Conservation (phyloP, 2,888 invertebrate genomes). For the Polyploca ridens region DNA sequence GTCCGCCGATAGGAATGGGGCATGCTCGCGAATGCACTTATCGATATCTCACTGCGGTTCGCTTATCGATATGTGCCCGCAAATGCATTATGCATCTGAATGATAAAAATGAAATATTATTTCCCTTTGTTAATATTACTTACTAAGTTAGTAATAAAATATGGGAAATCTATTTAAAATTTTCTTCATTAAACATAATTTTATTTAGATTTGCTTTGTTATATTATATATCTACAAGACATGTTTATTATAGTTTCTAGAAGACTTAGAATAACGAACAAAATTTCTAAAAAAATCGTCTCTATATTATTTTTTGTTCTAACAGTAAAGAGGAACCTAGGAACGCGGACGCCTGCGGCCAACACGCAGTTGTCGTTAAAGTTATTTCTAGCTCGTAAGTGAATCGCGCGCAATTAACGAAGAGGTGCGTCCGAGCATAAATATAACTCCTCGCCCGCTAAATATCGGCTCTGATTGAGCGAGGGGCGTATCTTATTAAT, state of each 20-base stretch:
- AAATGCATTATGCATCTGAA: conserved; percentile 61
- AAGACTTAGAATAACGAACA: too few species aligned
- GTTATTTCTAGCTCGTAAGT: conserved; percentile 66
- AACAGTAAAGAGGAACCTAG: conserved; percentile 29
- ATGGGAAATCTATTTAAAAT: conserved; percentile 20
- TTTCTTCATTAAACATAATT: not conserved
- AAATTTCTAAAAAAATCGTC: not conserved
- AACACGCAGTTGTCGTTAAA: conserved; percentile 61
- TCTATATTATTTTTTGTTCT: not conserved
- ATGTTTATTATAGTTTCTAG: too few species aligned
- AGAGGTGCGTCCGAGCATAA: conserved; percentile 73
- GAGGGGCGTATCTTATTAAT: conserved; percentile 79
- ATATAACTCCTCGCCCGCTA: conserved; percentile 69
- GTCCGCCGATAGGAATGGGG: conserved; percentile 63
- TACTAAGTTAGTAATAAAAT: conserved; percentile 24
- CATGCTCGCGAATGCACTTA: conserved; percentile 57
- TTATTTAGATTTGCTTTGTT: not conserved
- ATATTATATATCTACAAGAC: too few species aligned
- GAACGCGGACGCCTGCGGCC: conserved; percentile 37
- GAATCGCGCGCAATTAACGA: conserved; percentile 73
- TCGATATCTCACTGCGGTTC: conserved; percentile 64
- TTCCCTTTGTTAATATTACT: conserved; percentile 35
- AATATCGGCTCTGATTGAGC: conserved; percentile 74
- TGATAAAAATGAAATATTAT: conserved; percentile 64
- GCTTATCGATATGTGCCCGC: conserved; percentile 65